Evolutionary conservation across 1,140 invertebrate species (phyloP).

Genomic region (Temnothorax curvispinosus): DNA sequence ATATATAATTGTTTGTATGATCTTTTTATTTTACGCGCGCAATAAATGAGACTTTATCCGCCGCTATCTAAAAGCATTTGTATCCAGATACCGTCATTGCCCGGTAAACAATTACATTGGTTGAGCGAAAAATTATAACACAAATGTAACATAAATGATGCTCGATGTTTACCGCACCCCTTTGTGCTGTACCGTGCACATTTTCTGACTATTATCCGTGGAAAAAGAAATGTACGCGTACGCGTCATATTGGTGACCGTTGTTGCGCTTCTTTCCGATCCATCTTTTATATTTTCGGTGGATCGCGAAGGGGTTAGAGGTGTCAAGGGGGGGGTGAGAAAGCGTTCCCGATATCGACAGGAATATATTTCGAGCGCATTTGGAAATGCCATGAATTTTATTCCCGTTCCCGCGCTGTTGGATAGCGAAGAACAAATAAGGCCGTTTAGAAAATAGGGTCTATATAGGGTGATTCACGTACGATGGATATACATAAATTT

Average conservation of each 20-base stretch:
- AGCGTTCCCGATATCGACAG: conserved; percentile 47
- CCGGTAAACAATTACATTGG: too few species aligned
- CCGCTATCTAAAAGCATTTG: neutral
- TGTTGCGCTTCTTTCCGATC: conserved; percentile 36
- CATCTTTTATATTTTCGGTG: conserved; percentile 54
- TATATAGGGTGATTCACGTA: conserved; percentile 31
- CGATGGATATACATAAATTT: conserved; percentile 47
- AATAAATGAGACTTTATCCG: neutral
- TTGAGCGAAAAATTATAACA: too few species aligned
- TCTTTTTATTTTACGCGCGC: neutral
- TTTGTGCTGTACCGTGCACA: neutral
- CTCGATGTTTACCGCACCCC: too few species aligned
- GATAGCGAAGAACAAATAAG: conserved; percentile 43
- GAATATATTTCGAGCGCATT: conserved; percentile 55
- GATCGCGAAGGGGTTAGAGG: conserved; percentile 9
- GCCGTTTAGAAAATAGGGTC: conserved; percentile 48
- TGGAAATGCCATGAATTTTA: conserved; percentile 48
- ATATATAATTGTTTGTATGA: neutral
- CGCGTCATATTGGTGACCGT: neutral
- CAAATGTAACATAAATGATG: too few species aligned
- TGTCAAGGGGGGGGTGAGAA: conserved; percentile 26
- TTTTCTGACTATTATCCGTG: conserved; percentile 3
- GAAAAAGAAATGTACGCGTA: neutral
- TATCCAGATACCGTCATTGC: neutral
- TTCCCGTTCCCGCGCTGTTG: conserved; percentile 18